Base-by-base conservation (phyloP, 2,797 vertebrate genomes). In the Peromyscus aztecus region DNA sequence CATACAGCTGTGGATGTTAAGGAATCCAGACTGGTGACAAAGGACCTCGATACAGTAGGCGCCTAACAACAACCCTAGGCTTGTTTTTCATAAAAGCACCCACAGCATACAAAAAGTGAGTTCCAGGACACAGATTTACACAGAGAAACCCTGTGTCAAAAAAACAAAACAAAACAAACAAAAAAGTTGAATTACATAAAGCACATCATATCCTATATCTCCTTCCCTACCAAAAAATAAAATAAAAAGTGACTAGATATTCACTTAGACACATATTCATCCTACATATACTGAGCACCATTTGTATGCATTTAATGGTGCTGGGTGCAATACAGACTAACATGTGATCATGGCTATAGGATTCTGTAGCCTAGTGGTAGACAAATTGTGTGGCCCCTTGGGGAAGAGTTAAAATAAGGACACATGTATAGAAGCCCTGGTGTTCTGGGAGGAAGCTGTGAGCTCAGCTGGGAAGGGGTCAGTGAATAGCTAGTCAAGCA, bases 31-130 rank as follows among this genome's bases (percentile, higher is more conserved):
- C 65, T n/a, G n/a, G 21, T 49, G 17, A 75, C 82, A 81, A 84
- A 34, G 0, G 16, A 55, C 46, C n/a, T 63, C 3, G 13, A 65
- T 27, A 55, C 9, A 76, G 27, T 8, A 71, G 31, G 37, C 49
- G 24, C 37, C 57, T 55, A 65, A 78, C 81, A 92, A 52, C 69
- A 40, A 63, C 90, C 9, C 73, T 46, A 29, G 2, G 82, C 89
- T 80, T 77, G 27, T 82, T 92, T 96, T 46, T 88, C 49, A 88
- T 75, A 46, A 69, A 93, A 87, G 3, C 31, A 87, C 10, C 65
- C 34, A 19, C 61, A 55, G 84, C 16, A 55, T 27, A 55, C 34
- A 49, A 65, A 67, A 65, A 24, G 71, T 27, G 23, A 75, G 37
- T 75, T 75, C 71, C 71, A 75, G 23, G 69, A 73, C 69, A 73